These are phyloP conservation scores for Nephrotoma guestfalica DNA, from an alignment of 2,888 invertebrate genomes.

Conservation along the genomic window DNA sequence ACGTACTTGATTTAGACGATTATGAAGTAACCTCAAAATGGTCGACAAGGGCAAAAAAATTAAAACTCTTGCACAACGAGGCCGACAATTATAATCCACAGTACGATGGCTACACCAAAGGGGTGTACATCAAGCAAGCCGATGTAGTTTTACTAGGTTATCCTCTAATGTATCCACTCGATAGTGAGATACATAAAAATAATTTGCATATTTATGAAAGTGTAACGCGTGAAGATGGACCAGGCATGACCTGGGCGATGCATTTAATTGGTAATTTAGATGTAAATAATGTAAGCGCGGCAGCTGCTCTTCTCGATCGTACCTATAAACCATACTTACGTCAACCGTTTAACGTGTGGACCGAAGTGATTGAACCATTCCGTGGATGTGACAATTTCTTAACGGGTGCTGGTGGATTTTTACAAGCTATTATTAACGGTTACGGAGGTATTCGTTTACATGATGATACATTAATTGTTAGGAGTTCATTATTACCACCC, in stretches of 20 bases:
- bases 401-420: conserved; percentile 45
- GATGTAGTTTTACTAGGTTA: conserved; percentile 42
- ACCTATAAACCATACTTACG: conserved; percentile 39
- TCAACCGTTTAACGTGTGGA: conserved; percentile 49
- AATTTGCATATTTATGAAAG: conserved; percentile 41
- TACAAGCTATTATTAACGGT: conserved; percentile 41
- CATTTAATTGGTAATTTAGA: conserved; percentile 40
- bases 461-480: conserved; percentile 33
- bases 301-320: conserved; percentile 35
- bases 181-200: conserved; percentile 37
- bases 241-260: conserved; percentile 52
- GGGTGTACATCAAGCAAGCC: conserved; percentile 40
- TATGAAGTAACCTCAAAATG: conserved; percentile 14
- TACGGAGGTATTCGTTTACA: conserved; percentile 40
- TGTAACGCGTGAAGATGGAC: conserved; percentile 37
- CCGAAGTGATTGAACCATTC: conserved; percentile 37
- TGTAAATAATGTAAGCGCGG: conserved; percentile 29
- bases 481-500: conserved; percentile 32
- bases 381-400: conserved; percentile 42
- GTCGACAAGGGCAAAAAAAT: conserved; percentile 36
- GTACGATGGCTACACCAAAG: conserved; percentile 35
- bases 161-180: conserved; percentile 40
- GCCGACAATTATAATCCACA: conserved; percentile 42
- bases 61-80: conserved; percentile 36
- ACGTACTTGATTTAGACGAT: neutral